phyloP scores from a whole-genome alignment of 2,797 vertebrate genomes.

The Pachyuromys duprasi region DNA sequence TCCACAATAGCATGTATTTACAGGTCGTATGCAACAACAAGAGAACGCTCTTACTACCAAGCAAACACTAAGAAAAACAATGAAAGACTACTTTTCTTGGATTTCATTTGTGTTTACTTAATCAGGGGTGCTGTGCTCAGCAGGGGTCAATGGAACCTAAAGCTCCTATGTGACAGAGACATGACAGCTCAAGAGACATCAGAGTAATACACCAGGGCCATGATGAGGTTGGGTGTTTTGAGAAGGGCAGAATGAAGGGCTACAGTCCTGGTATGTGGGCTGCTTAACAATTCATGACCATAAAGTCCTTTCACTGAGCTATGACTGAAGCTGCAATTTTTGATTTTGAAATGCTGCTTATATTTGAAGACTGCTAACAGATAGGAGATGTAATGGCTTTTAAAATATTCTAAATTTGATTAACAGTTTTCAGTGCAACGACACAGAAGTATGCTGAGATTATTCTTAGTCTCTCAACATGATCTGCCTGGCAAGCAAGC shows the following conservation, averaged over 20 bases:
- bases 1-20: neutral
- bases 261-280: neutral
- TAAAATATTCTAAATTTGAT: neutral
- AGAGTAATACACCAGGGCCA: no score
- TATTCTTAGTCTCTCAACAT: neutral
- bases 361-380: neutral
- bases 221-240: neutral
- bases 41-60: neutral
- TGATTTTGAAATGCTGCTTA: neutral
- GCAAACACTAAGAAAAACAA: neutral
- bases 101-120: neutral
- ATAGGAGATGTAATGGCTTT: neutral
- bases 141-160: neutral
- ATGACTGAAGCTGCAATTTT: neutral
- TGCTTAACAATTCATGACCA: neutral
- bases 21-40: neutral
- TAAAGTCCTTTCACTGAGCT: neutral
- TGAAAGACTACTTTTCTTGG: neutral
- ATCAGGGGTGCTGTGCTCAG: neutral
- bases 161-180: neutral
- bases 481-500: neutral
- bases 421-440: neutral
- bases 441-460: neutral
- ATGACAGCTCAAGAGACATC: neutral
- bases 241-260: neutral